A percentile compares a stretch with the other conserved stretches of the same genome.
These are phyloP conservation scores for Aptenodytes patagonicus DNA, from an alignment of 2,113 vertebrate species.

Conservation along the genomic window DNA sequence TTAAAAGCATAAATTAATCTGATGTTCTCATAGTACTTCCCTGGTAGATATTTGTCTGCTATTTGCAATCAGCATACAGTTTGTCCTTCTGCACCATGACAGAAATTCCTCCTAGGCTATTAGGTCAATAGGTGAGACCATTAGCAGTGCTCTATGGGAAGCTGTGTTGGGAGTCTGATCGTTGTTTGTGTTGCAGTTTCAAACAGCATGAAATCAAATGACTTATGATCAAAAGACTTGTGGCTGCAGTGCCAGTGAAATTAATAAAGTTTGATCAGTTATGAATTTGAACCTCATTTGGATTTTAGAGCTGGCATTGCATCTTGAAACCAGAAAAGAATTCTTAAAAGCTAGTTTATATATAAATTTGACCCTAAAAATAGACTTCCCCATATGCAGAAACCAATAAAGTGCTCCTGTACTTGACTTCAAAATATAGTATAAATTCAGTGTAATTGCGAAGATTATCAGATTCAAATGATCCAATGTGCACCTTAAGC, in stretches of 20 bases:
- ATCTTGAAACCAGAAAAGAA: neutral
- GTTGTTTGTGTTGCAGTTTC: neutral
- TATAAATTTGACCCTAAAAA: neutral
- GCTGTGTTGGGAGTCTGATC: rapidly evolving
- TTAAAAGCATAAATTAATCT: neutral
- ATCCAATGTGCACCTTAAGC: neutral
- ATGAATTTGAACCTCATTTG: neutral
- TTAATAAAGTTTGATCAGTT: neutral
- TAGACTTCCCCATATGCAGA: neutral
- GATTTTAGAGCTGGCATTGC: neutral
- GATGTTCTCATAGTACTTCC: neutral
- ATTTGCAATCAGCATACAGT: neutral
- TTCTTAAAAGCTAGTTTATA: neutral
- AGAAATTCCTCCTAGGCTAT: neutral
- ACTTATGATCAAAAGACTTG: neutral
- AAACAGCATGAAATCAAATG: neutral
- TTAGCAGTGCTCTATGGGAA: neutral
- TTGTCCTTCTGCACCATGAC: neutral
- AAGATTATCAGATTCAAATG: neutral
- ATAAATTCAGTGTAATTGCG: neutral
- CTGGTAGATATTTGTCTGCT: neutral
- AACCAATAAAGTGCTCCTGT: neutral
- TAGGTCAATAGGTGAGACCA: neutral
- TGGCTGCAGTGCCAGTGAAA: neutral
- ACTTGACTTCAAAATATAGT: neutral